phyloP scores from a whole-genome alignment of 2,113 vertebrate species.

The Symphodus melops region DNA sequence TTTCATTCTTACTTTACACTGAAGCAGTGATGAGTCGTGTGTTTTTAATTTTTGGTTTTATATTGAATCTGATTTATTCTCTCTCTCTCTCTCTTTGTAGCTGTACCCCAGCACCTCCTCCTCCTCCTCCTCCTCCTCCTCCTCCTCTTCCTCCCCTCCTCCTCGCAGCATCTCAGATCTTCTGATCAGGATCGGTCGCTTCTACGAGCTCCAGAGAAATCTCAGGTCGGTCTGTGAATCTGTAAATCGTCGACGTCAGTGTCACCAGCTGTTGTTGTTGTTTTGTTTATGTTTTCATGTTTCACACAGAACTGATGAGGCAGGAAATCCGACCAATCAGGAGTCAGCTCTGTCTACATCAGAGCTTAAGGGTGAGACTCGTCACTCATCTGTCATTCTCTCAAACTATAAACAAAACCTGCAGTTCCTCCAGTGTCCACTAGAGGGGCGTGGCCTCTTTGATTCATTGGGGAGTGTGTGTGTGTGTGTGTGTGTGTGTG shows the following conservation, averaged over 20 bases:
- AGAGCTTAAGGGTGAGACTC: constrained; percentile 29
- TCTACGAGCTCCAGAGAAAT: constrained; percentile 50
- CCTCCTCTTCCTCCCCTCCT: constrained; percentile 65
- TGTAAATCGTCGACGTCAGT: neutral
- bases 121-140: constrained; percentile 68
- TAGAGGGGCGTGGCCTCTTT: too few relatives aligned
- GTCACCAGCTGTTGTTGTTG: neutral
- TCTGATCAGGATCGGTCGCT: constrained; percentile 51
- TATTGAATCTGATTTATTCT: neutral
- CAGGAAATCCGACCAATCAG: constrained; percentile 15
- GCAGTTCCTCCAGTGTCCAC: too few relatives aligned
- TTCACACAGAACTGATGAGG: constrained; percentile 17
- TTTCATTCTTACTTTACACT: too few relatives aligned
- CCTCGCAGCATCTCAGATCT: constrained; percentile 43
- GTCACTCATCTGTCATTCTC: neutral
- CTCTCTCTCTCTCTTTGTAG: constrained; percentile 77
- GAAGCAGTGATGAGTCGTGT: too few relatives aligned
- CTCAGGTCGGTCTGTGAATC: constrained; percentile 13
- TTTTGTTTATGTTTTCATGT: neutral
- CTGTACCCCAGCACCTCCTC: constrained; percentile 84
- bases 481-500: too few relatives aligned
- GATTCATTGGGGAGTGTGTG: too few relatives aligned
- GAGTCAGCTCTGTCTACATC: constrained; percentile 2
- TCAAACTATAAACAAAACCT: too few relatives aligned
- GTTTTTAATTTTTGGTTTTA: too few relatives aligned